A percentile compares a stretch with the other conserved stretches of the same genome.
Evolutionary conservation across 2,797 vertebrate species (phyloP).

Genomic region (Craterocephalus amniculus): DNA sequence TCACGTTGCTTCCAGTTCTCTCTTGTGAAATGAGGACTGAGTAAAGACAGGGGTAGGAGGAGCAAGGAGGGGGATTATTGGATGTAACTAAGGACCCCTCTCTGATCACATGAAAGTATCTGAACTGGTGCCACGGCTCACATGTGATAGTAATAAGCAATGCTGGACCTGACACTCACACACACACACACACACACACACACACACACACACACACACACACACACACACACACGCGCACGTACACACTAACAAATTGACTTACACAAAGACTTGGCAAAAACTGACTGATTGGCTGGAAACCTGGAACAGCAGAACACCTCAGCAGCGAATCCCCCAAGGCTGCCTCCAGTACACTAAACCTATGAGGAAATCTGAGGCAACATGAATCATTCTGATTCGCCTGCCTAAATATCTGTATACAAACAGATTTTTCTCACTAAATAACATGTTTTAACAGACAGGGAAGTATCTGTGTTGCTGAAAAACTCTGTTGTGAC

Average conservation of each 20-base stretch:
- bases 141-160: constrained; percentile 75
- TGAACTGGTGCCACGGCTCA: constrained; percentile 57
- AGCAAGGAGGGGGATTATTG: constrained; percentile 31
- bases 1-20: constrained; percentile 10
- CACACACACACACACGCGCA: constrained; percentile 21
- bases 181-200: constrained; percentile 21
- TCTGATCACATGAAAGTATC: constrained; percentile 56
- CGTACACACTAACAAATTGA: constrained; percentile 27
- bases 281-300: constrained; percentile 47
- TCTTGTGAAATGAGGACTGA: not conserved
- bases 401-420: not conserved
- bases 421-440: not conserved
- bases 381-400: not conserved
- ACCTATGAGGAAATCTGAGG: not conserved
- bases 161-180: constrained; percentile 37
- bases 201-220: constrained; percentile 25
- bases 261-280: constrained; percentile 39
- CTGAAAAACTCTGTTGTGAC: not conserved
- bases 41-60: constrained; percentile 22
- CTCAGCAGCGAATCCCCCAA: constrained; percentile 30
- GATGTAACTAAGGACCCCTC: constrained; percentile 55
- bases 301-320: constrained; percentile 46
- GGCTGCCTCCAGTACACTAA: constrained; percentile 10
- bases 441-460: not conserved
- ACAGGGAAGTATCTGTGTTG: not conserved